Base-by-base conservation (phyloP, 2,888 invertebrate species). In the Aleiodes testaceus region DNA sequence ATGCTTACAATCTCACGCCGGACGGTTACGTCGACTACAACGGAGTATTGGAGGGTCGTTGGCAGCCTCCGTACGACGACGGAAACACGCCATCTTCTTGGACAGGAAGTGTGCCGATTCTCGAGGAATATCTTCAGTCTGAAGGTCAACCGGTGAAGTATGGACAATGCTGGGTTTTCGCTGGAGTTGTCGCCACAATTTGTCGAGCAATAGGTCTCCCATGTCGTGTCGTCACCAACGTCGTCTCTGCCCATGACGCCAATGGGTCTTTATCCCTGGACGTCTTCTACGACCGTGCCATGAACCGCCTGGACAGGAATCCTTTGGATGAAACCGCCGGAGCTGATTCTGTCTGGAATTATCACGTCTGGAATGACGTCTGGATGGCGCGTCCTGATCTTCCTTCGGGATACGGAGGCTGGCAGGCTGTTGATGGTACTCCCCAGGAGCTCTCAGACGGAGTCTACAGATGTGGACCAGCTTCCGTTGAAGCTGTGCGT, bases 91-190 rank as follows among this genome's bases (percentile, higher is more conserved):
- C 96, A 0, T 90, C 93, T 0, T 91, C 92, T 14, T 96, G 96
- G 95, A 93, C 94, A 0, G 94, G 95, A 63, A 94, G 94, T 30
- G 92, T 93, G 6, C 92, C 93, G 53, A 95, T 95, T 80, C 87
- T 96, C 66, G 91, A 92, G 68, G 89, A 94, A 83, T 96, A 92
- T 87, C 84, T 90, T 76, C 91, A 90, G 84, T 92, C 89, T 0
- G 89, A 90, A 74, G 87, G 89, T 52, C 90, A 93, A 5, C 61
- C 20, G 6, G 95, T 96, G 7, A 90, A 90, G 16, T 96, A 94
- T 80, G 96, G 95, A 3, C 96, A 96, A 83, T 96, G 96, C 85
- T 96, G 95, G 95, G 95, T 95, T 1, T 96, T 95, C 82, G 93
- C 95, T 36, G 95, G 94, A 0, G 92, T 95, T 12, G 91, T 93